Evolutionary conservation across 2,113 vertebrate genomes (phyloP).

Genomic region (Paradoxurus hermaphroditus): DNA sequence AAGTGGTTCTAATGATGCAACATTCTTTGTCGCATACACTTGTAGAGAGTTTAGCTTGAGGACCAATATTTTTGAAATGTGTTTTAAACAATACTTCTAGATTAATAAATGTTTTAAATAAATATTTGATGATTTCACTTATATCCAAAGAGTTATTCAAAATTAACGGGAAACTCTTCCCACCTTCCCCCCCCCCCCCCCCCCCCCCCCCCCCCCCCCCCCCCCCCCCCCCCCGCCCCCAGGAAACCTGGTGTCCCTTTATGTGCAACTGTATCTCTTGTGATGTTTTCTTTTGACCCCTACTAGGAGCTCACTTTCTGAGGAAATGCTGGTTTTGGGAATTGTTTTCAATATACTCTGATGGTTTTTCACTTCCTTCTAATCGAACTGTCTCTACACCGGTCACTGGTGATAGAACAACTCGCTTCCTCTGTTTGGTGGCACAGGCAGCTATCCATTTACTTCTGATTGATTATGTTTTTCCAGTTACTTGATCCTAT

Average conservation of each 20-base stretch:
- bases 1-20: not conserved
- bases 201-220: too few species aligned
- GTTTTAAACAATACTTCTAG: not conserved
- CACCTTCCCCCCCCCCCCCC: too few species aligned
- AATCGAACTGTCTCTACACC: not conserved
- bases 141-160: not conserved
- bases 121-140: not conserved
- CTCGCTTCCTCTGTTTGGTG: not conserved
- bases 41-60: not conserved
- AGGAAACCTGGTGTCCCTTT: not conserved
- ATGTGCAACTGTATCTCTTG: not conserved
- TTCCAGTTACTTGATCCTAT: not conserved
- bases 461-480: not conserved
- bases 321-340: not conserved
- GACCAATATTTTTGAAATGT: not conserved
- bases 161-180: not conserved
- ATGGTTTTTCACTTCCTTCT: not conserved
- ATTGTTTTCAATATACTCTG: not conserved
- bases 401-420: not conserved
- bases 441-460: not conserved
- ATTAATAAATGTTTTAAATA: not conserved
- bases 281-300: not conserved
- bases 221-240: fast-evolving
- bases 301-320: not conserved
- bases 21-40: not conserved